phyloP scores from a whole-genome alignment of 2,113 vertebrate genomes.

The Corythornis vintsioides region DNA sequence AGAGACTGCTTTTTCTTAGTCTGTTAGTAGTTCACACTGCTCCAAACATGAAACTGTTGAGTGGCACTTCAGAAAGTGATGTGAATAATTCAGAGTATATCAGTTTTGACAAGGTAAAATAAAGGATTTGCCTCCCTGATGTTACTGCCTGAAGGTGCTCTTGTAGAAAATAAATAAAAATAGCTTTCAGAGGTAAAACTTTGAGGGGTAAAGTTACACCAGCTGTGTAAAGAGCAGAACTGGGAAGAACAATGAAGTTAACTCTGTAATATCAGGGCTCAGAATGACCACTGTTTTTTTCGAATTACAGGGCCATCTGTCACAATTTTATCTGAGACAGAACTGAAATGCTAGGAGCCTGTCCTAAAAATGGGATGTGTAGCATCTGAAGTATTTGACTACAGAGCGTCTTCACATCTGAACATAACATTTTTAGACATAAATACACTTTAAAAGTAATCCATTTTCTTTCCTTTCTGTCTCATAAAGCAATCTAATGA shows the following conservation, averaged over 20 bases:
- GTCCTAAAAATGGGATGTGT: conserved; percentile 45
- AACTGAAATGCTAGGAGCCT: conserved; percentile 45
- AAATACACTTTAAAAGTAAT: neutral
- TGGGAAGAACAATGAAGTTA: conserved; percentile 26
- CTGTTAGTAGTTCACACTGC: neutral
- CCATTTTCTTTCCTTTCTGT: neutral
- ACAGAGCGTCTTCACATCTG: neutral
- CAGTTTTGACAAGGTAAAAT: conserved; percentile 58
- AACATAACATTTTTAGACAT: neutral
- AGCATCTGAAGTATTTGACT: conserved; percentile 54
- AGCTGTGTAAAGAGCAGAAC: conserved; percentile 54
- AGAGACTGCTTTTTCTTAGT: neutral
- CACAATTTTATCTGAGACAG: conserved; percentile 35
- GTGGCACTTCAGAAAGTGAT: conserved; percentile 6
- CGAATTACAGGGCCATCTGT: conserved; percentile 53
- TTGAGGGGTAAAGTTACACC: conserved; percentile 50
- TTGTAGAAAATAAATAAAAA: conserved; percentile 67
- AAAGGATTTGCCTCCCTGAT: conserved; percentile 49
- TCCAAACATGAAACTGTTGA: neutral
- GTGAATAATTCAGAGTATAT: conserved; percentile 30
- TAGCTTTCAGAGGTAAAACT: conserved; percentile 52
- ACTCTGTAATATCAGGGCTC: conserved; percentile 25
- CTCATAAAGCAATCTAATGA: neutral
- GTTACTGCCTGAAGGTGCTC: conserved; percentile 42
- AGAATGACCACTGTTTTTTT: neutral